phyloP scores from a whole-genome alignment of 2,797 vertebrate genomes.

The Kryptolebias ocellatus region DNA sequence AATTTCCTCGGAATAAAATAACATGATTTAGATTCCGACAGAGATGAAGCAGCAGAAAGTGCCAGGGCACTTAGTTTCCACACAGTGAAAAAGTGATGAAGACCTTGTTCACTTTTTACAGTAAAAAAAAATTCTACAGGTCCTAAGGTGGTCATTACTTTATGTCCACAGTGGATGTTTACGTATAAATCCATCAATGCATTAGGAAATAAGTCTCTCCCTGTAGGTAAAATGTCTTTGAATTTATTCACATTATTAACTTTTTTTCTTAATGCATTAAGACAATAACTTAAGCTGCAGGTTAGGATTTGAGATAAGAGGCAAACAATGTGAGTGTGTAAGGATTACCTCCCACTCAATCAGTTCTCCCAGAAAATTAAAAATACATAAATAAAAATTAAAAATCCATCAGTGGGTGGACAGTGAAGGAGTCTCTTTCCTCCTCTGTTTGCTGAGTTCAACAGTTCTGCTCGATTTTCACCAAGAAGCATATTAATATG shows the following conservation, averaged over 20 bases:
- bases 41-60: conserved; percentile 18
- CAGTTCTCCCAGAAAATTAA: neutral
- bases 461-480: neutral
- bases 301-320: too few species aligned
- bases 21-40: conserved; percentile 13
- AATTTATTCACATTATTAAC: too few species aligned
- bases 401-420: neutral
- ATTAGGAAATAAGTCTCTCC: neutral
- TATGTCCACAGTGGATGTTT: conserved; percentile 1
- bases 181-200: neutral
- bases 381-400: neutral
- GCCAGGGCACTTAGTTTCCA: neutral
- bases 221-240: neutral
- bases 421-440: neutral
- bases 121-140: neutral
- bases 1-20: conserved; percentile 26
- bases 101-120: neutral
- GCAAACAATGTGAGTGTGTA: neutral
- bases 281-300: too few species aligned
- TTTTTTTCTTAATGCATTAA: too few species aligned
- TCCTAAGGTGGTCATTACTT: neutral
- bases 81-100: neutral
- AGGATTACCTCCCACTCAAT: neutral
- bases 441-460: neutral
- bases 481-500: neutral